phyloP scores from a whole-genome alignment of 2,797 vertebrate genomes.

The Adelosebastes latens region DNA sequence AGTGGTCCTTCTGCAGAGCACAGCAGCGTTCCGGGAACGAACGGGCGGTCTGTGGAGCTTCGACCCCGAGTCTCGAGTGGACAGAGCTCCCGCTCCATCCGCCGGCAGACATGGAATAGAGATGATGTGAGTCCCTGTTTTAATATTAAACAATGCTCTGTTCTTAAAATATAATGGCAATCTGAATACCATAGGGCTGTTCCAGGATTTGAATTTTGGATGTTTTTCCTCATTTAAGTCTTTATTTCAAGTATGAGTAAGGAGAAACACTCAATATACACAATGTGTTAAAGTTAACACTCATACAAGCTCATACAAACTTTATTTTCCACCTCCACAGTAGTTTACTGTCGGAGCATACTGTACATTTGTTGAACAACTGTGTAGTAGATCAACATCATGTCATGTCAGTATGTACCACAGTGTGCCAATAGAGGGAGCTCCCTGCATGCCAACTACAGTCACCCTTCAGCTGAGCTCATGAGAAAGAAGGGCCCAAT shows the following conservation, averaged over 20 bases:
- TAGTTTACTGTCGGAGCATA: not conserved
- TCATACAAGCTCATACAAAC: not conserved
- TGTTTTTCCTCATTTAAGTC: not conserved
- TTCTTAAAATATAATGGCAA: not conserved
- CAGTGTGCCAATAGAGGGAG: conserved; percentile 53
- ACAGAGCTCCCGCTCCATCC: conserved; percentile 88
- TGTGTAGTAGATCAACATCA: not conserved
- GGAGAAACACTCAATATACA: not conserved
- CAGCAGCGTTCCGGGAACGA: conserved; percentile 83
- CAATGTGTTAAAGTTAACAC: not conserved
- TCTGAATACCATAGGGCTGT: not conserved
- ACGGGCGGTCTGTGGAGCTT: conserved; percentile 82
- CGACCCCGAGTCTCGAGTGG: conserved; percentile 81
- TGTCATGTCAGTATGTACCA: not conserved
- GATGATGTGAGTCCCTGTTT: conserved; percentile 87
- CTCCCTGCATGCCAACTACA: not conserved
- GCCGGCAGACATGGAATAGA: conserved; percentile 94
- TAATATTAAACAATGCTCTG: not conserved
- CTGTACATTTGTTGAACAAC: not conserved
- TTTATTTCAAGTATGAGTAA: not conserved
- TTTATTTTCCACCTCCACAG: not conserved
- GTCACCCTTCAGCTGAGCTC: not conserved
- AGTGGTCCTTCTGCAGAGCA: conserved; percentile 84
- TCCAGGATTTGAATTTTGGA: not conserved
- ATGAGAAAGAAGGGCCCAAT: not conserved